Evolutionary conservation across 1,140 invertebrate species (phyloP), one percentile per base, ranked within the genome.

Genomic region (Lepidotrigona ventralis): DNA sequence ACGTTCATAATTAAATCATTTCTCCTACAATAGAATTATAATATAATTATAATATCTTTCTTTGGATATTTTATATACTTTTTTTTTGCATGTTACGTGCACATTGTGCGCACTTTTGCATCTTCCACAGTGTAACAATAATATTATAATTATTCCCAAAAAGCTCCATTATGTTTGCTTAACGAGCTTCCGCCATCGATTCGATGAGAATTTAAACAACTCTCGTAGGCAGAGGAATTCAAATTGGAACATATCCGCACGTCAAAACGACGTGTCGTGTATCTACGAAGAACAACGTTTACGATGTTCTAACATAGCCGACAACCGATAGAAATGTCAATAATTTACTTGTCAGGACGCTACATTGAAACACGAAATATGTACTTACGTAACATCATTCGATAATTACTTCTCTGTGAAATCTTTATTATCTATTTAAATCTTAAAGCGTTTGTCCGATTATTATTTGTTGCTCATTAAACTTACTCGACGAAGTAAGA

Each of bases 321-420:
- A 51, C 23, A 51, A 29, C 14, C 23, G 63, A 29, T 75, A 69
- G 73, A 76, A 82, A 69, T 66, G 56, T 58, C 51, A 53, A 51
- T 69, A 69, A 72, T 75, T 81, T 82, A 69, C 64, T 77, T 82
- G 69, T 81, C 73, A n/a, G 21, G 33, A 64, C 64, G 23, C 51
- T 63, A 21, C 53, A 19, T 33, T 29, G 71, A 46, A 68, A 46
- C n/a, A 1, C 77, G 11, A 58, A 70, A 46, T 46, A 46, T 8
- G 4, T 60, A 29, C n/a, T 64, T 17, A 51, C 58, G 14, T 56
- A 56, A 81, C 33, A 29, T 21, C 29, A 46, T 46, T 21, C 21
- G 66, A 81, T 29, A 74, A 54, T 54, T 53, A 26, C 23, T 39
- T 46, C 29, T 64, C 6, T 23, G 1, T 21, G 58, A 8, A 29